phyloP scores from a whole-genome alignment of 1,140 invertebrate genomes.

The Drosophila eugracilis region DNA sequence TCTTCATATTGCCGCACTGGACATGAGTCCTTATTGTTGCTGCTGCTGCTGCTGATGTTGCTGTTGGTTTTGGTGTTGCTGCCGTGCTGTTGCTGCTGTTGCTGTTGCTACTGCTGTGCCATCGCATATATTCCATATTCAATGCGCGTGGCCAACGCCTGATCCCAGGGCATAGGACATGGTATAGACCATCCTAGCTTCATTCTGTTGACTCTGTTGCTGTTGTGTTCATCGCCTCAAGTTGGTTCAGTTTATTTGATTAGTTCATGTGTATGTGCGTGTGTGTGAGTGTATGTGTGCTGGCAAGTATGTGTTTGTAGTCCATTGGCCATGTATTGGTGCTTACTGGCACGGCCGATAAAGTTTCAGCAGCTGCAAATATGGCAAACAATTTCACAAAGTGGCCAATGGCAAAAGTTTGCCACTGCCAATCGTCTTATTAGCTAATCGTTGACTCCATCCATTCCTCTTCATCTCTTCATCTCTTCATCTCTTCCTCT shows the following conservation, averaged over 20 bases:
- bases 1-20: slow-evolving; percentile 54
- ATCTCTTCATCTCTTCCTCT: not conserved
- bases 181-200: not conserved
- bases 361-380: slow-evolving; percentile 76
- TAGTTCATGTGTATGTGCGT: slow-evolving; percentile 42
- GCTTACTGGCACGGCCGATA: slow-evolving; percentile 24
- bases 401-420: slow-evolving; percentile 74
- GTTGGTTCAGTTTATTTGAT: slow-evolving; percentile 73
- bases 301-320: slow-evolving; percentile 5
- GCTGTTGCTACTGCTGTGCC: slow-evolving; percentile 7
- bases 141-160: slow-evolving; percentile 38
- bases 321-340: slow-evolving; percentile 18
- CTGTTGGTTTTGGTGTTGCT: slow-evolving; percentile 7
- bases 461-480: no score
- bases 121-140: slow-evolving; percentile 43
- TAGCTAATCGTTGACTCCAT: slow-evolving; percentile 73
- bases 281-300: slow-evolving; percentile 12
- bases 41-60: slow-evolving; percentile 16
- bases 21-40: slow-evolving; percentile 34
- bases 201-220: slow-evolving; percentile 5
- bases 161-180: slow-evolving; percentile 13
- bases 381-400: slow-evolving; percentile 82
- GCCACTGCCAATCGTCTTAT: slow-evolving; percentile 57
- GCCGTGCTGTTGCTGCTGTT: slow-evolving; percentile 20
- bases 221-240: slow-evolving; percentile 33